Base-by-base conservation (phyloP, 1,140 invertebrate species). In the Drosophila albomicans region DNA sequence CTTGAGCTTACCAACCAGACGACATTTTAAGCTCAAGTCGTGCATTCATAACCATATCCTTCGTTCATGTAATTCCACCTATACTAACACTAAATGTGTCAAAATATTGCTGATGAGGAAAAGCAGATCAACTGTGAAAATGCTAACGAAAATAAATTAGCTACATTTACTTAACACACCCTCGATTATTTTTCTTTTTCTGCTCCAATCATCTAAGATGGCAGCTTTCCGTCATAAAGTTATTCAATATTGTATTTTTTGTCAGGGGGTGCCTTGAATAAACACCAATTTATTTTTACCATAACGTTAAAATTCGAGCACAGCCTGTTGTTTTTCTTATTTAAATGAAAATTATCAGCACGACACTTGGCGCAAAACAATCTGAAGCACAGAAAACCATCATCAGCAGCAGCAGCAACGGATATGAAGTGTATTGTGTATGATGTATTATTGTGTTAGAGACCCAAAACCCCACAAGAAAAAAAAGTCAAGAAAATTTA, bases 211-310 rank as follows among this genome's bases (percentile, higher is more conserved):
- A 20, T 65, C 43, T 10, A 54, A 1, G 13, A 13, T 35, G 54
- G 43, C 54, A 67, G 48, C 15, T 38, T 57, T 56, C 28, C 63
- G 51, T 54, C 59, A 64, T 56, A 66, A 66, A 49, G 43, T 20
- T 67, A 43, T 59, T 2, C 35, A 16, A 51, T 43, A 61, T 54
- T 68, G 0, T 25, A 25, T 13, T 15, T 4, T 30, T 43, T 58
- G 15, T 15, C 3, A 6, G 41, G 15, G 52, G 30, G 8, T 30
- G 59, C 61, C 69, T 57, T 41, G 25, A 46, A 70, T 13, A 51
- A 75, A 70, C 45, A 66, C 32, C 52, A 70, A 63, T 69, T 57
- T 75, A 63, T 75, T 75, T 75, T 75, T 63, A 75, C 11, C 64
- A 46, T 32, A 48, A 43, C 45, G 58, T 58, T 5, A 57, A 57